Percentiles rank a stretch among this genome's conserved stretches.
phyloP scores from a whole-genome alignment of 2,113 vertebrate genomes.

The Sminthopsis crassicaudata region DNA sequence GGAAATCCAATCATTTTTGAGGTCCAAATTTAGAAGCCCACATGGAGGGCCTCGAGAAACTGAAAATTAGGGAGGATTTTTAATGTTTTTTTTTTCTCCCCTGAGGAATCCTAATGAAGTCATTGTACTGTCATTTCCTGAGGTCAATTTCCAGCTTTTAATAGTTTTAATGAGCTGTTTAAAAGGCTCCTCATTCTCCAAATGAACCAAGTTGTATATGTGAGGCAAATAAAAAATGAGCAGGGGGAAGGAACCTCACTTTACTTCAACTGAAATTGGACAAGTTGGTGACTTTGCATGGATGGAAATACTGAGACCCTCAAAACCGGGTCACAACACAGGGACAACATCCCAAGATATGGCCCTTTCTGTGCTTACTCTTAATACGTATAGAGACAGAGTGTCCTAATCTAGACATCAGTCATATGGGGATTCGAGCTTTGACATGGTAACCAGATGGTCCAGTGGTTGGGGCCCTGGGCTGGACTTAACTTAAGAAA shows the following conservation, averaged over 20 bases:
- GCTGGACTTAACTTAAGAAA: background rate
- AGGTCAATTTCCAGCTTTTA: conserved; percentile 75
- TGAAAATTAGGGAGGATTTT: conserved; percentile 66
- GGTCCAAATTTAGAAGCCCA: conserved; percentile 73
- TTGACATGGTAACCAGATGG: background rate
- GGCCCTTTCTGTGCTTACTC: background rate
- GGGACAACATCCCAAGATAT: background rate
- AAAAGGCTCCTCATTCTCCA: conserved; percentile 59
- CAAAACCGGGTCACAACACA: background rate
- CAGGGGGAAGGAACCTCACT: background rate
- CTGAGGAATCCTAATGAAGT: conserved; percentile 66
- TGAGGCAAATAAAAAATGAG: conserved; percentile 12
- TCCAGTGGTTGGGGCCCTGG: background rate
- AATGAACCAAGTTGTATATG: conserved; percentile 42
- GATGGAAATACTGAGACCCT: background rate
- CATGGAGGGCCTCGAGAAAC: conserved; percentile 68
- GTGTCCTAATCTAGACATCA: background rate
- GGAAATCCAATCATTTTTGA: conserved; percentile 72
- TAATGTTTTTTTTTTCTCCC: background rate
- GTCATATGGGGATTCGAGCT: background rate
- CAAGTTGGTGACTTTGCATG: background rate
- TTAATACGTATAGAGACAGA: background rate
- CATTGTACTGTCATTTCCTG: conserved; percentile 66
- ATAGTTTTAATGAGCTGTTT: conserved; percentile 75
- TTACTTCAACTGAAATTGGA: background rate